phyloP scores from a whole-genome alignment of 1,140 invertebrate species.

The Lepidotrigona ventralis region DNA sequence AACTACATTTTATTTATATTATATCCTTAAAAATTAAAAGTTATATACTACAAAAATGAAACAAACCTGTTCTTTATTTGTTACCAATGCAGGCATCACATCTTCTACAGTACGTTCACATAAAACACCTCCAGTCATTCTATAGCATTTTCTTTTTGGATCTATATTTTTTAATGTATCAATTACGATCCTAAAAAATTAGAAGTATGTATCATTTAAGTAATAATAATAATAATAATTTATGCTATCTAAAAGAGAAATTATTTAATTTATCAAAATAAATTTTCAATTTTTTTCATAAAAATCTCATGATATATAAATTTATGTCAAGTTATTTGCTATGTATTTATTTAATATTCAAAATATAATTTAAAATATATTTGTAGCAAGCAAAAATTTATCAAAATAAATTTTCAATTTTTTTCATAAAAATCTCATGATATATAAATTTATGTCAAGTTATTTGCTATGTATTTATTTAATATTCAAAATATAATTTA shows the following conservation, averaged over 20 bases:
- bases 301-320: neutral
- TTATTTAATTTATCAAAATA: neutral
- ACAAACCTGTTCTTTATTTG: conserved; percentile 88
- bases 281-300: neutral
- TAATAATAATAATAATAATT: neutral
- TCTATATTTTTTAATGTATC: conserved; percentile 95
- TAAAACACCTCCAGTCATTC: conserved; percentile 95
- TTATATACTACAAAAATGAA: neutral
- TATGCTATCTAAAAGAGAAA: neutral
- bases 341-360: neutral
- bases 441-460: neutral
- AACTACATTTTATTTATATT: neutral
- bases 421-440: neutral
- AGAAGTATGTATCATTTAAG: neutral
- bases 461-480: neutral
- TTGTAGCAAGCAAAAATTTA: too few species aligned
- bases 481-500: neutral
- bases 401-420: neutral
- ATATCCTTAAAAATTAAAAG: neutral
- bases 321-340: neutral
- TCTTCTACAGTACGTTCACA: conserved; percentile 96
- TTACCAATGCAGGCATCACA: conserved; percentile 90
- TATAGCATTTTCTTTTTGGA: conserved; percentile 92
- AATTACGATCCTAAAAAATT: conserved; percentile 92
- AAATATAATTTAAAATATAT: neutral